Conservation (phyloP, 2,888 invertebrate genomes). For the Tillus elongatus region DNA sequence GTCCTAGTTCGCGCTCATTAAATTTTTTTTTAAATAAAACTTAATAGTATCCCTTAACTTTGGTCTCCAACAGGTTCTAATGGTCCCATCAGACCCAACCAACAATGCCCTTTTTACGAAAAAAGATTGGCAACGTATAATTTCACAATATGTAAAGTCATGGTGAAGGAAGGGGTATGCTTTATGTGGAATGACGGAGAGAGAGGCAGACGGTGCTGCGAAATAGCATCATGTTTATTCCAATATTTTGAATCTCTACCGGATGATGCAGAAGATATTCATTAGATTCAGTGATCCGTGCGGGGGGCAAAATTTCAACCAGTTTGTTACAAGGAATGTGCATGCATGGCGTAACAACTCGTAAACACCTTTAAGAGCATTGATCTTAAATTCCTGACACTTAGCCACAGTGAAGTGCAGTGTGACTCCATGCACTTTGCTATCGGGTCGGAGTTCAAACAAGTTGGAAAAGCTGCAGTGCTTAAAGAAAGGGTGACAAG, state of each 20-base stretch:
- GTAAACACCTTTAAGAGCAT: conserved; percentile 20
- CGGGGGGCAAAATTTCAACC: conserved; percentile 27
- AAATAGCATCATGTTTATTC: too few relatives aligned
- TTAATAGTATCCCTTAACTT: too few relatives aligned
- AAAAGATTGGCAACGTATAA: conserved; percentile 15
- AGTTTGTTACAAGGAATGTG: conserved; percentile 24
- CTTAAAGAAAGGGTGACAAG: conserved; percentile 17
- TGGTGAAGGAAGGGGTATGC: conserved; percentile 18
- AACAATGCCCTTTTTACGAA: too few relatives aligned
- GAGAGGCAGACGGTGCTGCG: too few relatives aligned
- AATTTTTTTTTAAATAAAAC: too few relatives aligned
- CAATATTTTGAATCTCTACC: conserved; percentile 24
- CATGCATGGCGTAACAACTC: conserved; percentile 19
- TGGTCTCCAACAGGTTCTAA: conserved; percentile 21
- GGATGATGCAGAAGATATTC: conserved; percentile 14
- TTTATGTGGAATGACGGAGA: too few relatives aligned
- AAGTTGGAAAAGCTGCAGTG: conserved; percentile 18
- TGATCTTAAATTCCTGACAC: conserved; percentile 21
- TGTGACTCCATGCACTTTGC: conserved; percentile 19
- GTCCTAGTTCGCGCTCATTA: too few relatives aligned
- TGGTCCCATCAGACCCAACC: conserved; percentile 15
- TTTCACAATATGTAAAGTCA: conserved; percentile 21
- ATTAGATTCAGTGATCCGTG: conserved; percentile 25
- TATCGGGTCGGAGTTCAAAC: too few relatives aligned
- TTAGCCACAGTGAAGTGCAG: conserved; percentile 15